Evolutionary conservation across 2,797 vertebrate genomes (phyloP).

Genomic region (Atherinosoma microstoma): DNA sequence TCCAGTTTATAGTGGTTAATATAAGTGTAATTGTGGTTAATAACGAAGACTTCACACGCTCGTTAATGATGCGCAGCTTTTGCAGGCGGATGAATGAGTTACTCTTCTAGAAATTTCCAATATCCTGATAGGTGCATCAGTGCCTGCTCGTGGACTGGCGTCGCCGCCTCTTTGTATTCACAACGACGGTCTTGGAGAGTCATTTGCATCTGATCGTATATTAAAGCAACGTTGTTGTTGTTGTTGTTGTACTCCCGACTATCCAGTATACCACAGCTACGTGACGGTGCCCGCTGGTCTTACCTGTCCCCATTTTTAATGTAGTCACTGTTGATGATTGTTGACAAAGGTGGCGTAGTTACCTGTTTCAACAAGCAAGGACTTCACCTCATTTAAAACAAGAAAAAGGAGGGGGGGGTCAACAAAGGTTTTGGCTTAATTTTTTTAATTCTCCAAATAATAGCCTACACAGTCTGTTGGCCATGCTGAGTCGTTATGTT

Average conservation of each 20-base stretch:
- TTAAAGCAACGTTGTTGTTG: slow-evolving; percentile 16
- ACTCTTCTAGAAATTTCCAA: slow-evolving; percentile 62
- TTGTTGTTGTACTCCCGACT: not conserved
- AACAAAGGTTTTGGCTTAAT: not conserved
- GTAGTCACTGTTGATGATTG: not conserved
- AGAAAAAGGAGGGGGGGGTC: too few species aligned
- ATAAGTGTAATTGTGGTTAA: too few species aligned
- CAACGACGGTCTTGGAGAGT: not conserved
- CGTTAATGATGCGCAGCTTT: slow-evolving; percentile 32
- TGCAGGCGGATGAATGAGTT: slow-evolving; percentile 42
- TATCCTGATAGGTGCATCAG: slow-evolving; percentile 15
- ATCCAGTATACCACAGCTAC: not conserved
- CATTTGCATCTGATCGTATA: slow-evolving; percentile 27
- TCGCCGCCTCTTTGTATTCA: slow-evolving; percentile 17
- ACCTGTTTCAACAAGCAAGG: too few species aligned
- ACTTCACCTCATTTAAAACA: too few species aligned
- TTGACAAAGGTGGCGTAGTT: not conserved
- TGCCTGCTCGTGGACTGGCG: not conserved
- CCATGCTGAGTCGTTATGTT: not conserved
- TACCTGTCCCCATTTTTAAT: not conserved
- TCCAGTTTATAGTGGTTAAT: not conserved
- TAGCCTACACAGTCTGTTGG: not conserved
- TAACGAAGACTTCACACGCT: not conserved
- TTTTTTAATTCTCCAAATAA: not conserved
- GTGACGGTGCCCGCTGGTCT: too few species aligned